Percentiles rank a stretch among this genome's conserved stretches.
Evolutionary conservation across 2,888 invertebrate genomes (phyloP).

Genomic region (Cyaniris semiargus): DNA sequence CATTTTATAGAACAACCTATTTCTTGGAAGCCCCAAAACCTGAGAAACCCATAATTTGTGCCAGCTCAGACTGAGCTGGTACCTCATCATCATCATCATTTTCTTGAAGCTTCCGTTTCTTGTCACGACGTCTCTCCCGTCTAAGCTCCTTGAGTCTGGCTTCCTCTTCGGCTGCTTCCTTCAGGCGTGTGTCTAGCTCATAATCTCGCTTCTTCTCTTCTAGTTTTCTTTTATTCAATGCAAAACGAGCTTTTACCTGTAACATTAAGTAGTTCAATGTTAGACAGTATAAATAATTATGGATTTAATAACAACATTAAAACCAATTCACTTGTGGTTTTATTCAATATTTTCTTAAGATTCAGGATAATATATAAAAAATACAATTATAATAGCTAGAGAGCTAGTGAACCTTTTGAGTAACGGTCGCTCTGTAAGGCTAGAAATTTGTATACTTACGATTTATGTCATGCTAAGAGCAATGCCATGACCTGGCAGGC

Average conservation of each 20-base stretch:
- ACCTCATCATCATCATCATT: conserved; percentile 66
- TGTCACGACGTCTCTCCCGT: conserved; percentile 93
- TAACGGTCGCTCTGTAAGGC: too few species aligned
- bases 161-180: conserved; percentile 97
- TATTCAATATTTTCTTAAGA: too few species aligned
- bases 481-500: too few species aligned
- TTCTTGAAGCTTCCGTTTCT: conserved; percentile 91
- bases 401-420: too few species aligned
- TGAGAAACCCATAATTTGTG: conserved; percentile 96
- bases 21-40: conserved; percentile 94
- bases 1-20: conserved; percentile 55
- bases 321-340: too few species aligned
- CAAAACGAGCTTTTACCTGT: conserved; percentile 92
- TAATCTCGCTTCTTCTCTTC: conserved; percentile 98
- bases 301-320: too few species aligned
- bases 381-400: too few species aligned
- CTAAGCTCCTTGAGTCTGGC: conserved; percentile 94
- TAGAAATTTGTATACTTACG: too few species aligned
- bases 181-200: conserved; percentile 93
- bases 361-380: too few species aligned
- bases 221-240: conserved; percentile 93
- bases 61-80: conserved; percentile 85
- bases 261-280: conserved; percentile 34
- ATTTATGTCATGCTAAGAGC: too few species aligned
- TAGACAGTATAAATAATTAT: too few species aligned